Percentiles rank a stretch among this genome's conserved stretches.
Conservation (phyloP, 53 echinoderm and acorn worm species). For the Arbacia lixula region DNA sequence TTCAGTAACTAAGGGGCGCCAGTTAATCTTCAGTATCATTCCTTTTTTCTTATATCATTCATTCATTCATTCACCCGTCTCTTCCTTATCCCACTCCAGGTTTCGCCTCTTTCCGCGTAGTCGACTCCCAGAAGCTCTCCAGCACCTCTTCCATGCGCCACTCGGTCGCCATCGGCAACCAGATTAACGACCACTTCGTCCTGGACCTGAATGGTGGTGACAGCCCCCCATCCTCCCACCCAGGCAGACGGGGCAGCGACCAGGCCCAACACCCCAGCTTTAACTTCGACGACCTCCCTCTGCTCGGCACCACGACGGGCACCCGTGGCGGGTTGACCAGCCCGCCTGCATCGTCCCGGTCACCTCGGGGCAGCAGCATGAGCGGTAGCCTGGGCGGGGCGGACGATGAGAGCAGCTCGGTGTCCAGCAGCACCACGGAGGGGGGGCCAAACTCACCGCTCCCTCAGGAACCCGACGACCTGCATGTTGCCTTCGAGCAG, state of each 20-base stretch:
- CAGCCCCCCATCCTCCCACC: background rate
- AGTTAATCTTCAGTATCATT: too few relatives aligned
- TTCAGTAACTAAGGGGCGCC: too few relatives aligned
- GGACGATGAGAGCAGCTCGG: conserved; percentile 48
- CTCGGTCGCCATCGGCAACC: conserved; percentile 69
- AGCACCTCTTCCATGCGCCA: conserved; percentile 45
- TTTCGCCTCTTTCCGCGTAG: conserved; percentile 70
- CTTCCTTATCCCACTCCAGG: conserved; percentile 30
- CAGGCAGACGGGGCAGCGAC: conserved; percentile 8
- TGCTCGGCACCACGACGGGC: background rate
- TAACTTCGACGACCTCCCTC: conserved; percentile 15
- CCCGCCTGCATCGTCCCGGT: background rate
- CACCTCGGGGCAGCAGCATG: background rate
- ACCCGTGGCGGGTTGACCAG: conserved; percentile 38
- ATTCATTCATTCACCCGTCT: too few relatives aligned
- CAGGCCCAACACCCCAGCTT: background rate
- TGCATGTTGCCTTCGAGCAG: conserved; percentile 72
- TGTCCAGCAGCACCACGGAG: conserved; percentile 42
- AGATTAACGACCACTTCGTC: conserved; percentile 50
- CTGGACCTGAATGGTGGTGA: conserved; percentile 30
- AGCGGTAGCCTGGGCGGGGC: conserved; percentile 28
- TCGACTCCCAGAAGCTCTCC: conserved; percentile 51
- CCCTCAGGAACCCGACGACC: conserved; percentile 42
- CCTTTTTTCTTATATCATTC: too few relatives aligned
- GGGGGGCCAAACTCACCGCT: background rate